phyloP scores from a whole-genome alignment of 2,797 vertebrate genomes.

The Gallinago solitaria region DNA sequence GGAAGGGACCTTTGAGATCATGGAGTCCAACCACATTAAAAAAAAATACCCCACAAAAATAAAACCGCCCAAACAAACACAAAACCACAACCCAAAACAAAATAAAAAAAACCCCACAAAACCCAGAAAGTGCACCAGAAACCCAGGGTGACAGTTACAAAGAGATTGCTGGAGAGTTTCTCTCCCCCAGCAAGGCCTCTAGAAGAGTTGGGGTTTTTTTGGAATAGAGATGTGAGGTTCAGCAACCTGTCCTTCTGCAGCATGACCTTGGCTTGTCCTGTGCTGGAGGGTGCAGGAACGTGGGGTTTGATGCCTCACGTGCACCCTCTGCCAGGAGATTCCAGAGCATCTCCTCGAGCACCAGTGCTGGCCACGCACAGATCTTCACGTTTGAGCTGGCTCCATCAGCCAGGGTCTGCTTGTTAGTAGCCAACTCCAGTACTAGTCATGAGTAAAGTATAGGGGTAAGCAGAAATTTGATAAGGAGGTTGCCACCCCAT shows the following conservation, averaged over 20 bases:
- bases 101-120: too few relatives aligned
- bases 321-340: not conserved
- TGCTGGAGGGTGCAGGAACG: accelerated
- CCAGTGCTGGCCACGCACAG: accelerated
- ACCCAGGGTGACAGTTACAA: not conserved
- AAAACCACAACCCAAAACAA: too few relatives aligned
- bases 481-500: not conserved
- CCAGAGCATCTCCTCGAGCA: not conserved
- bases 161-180: not conserved
- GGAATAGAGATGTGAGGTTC: accelerated
- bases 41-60: too few relatives aligned
- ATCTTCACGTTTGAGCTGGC: not conserved
- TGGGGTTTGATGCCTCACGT: not conserved
- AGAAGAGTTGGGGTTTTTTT: not conserved
- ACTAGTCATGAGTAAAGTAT: not conserved
- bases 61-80: too few relatives aligned
- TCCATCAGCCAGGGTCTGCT: not conserved
- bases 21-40: too few relatives aligned
- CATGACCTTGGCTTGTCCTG: accelerated
- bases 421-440: not conserved
- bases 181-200: accelerated
- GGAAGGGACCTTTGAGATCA: too few relatives aligned
- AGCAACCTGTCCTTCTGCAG: accelerated
- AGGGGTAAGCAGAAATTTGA: not conserved
- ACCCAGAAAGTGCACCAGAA: too few relatives aligned